Evolutionary conservation across 2,888 invertebrate genomes (phyloP).

Genomic region (Pachymerium ferrugineum): DNA sequence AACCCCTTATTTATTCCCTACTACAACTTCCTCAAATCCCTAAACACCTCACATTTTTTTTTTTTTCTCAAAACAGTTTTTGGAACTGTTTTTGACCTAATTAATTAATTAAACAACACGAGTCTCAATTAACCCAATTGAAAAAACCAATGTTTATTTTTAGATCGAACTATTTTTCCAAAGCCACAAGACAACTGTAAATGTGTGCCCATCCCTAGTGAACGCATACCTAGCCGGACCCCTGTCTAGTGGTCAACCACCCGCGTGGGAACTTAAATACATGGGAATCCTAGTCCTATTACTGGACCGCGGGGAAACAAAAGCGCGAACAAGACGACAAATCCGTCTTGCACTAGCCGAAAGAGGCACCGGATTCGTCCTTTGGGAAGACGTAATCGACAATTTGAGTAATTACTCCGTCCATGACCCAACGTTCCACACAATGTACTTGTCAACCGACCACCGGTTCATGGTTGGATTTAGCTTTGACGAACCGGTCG

Average conservation of each 20-base stretch:
- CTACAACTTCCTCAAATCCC: too few relatives aligned
- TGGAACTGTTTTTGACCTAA: neutral
- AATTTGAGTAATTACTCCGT: slow-evolving; percentile 68
- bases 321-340: slow-evolving; percentile 60
- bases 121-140: neutral
- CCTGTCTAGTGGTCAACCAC: slow-evolving; percentile 18
- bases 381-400: slow-evolving; percentile 76
- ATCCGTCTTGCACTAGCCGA: slow-evolving; percentile 69
- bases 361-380: slow-evolving; percentile 70
- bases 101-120: neutral
- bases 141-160: slow-evolving; percentile 47
- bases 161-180: slow-evolving; percentile 69
- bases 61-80: too few relatives aligned
- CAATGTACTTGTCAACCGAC: slow-evolving; percentile 70
- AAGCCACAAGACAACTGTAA: slow-evolving; percentile 71
- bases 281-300: slow-evolving; percentile 74
- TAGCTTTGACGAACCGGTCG: slow-evolving; percentile 68
- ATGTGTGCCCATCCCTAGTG: slow-evolving; percentile 68
- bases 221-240: slow-evolving; percentile 44
- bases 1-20: too few relatives aligned
- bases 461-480: slow-evolving; percentile 70
- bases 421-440: slow-evolving; percentile 64
- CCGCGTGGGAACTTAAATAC: slow-evolving; percentile 63
- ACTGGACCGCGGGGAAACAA: slow-evolving; percentile 68
- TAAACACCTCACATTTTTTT: too few relatives aligned